These are phyloP conservation scores for Papilio gigon DNA, from an alignment of 2,888 invertebrate species.

Conservation along the genomic window DNA sequence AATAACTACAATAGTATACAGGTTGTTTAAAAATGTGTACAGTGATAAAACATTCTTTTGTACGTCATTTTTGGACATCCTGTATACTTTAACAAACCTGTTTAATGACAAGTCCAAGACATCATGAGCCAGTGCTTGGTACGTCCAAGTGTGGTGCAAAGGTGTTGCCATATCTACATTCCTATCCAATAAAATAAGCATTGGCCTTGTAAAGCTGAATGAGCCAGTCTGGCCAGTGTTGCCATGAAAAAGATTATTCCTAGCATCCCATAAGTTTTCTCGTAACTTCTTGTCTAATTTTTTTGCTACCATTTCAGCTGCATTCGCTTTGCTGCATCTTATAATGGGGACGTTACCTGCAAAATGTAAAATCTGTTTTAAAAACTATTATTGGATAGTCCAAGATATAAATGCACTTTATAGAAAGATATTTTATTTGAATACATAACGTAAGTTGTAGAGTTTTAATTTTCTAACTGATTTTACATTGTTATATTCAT, in stretches of 20 bases:
- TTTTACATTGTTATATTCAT: no score
- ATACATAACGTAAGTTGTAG: no score
- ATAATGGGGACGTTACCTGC: constrained; percentile 93
- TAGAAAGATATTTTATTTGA: no score
- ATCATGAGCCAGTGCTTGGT: constrained; percentile 99
- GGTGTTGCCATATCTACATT: constrained; percentile 99
- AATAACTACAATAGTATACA: no score
- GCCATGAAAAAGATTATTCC: constrained; percentile 96
- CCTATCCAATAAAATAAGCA: constrained; percentile 95
- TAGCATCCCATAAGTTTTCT: constrained; percentile 97
- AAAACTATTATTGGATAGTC: no score
- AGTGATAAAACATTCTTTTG: neutral
- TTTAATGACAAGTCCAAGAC: constrained; percentile 96
- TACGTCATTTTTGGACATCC: neutral
- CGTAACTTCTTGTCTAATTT: constrained; percentile 98
- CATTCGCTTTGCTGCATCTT: constrained; percentile 95
- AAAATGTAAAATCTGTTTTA: constrained; percentile 42
- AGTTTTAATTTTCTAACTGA: no score
- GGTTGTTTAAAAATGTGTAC: constrained; percentile 8
- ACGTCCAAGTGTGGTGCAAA: constrained; percentile 99
- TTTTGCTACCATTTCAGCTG: constrained; percentile 99
- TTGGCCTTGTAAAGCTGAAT: constrained; percentile 95
- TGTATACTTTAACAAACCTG: constrained; percentile 70
- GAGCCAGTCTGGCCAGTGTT: constrained; percentile 89
- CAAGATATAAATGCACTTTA: no score